phyloP scores from a whole-genome alignment of 2,888 invertebrate species.

The Phengaris alcon region DNA sequence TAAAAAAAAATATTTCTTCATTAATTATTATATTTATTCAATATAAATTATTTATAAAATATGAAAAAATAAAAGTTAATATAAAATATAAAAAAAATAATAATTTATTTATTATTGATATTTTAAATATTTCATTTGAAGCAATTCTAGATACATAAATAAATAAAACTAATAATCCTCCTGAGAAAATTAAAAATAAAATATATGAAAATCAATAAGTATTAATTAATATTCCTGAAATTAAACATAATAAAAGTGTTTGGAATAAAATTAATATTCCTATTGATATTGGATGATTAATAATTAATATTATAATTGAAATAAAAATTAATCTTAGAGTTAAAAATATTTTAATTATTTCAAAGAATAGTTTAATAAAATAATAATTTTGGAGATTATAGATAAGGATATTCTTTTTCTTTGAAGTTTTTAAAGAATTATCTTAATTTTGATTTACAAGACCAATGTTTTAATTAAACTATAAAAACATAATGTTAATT shows the following conservation, averaged over 20 bases:
- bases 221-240: slow-evolving; percentile 68
- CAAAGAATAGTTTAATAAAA: slow-evolving; percentile 83
- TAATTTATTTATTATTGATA: slow-evolving; percentile 41
- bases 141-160: slow-evolving; percentile 82
- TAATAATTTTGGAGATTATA: slow-evolving; percentile 85
- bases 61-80: slow-evolving; percentile 43
- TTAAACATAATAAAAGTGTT: slow-evolving; percentile 70
- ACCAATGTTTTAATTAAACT: slow-evolving; percentile 84
- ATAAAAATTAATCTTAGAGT: slow-evolving; percentile 58
- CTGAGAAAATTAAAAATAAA: slow-evolving; percentile 81
- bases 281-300: slow-evolving; percentile 75
- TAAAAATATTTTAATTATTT: slow-evolving; percentile 59
- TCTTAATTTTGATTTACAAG: slow-evolving; percentile 83
- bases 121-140: slow-evolving; percentile 79
- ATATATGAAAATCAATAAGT: slow-evolving; percentile 81
- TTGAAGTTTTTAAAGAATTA: slow-evolving; percentile 80
- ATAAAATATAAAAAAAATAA: slow-evolving; percentile 48
- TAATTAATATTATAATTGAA: slow-evolving; percentile 51
- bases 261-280: slow-evolving; percentile 75
- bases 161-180: slow-evolving; percentile 82
- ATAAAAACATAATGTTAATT: slow-evolving; percentile 67
- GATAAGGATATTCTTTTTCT: slow-evolving; percentile 77
- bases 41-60: slow-evolving; percentile 49
- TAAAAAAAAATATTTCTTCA: slow-evolving; percentile 47
- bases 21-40: slow-evolving; percentile 56